Base-by-base conservation (phyloP, 2,888 invertebrate species). In the Chrysodeixis includens region DNA sequence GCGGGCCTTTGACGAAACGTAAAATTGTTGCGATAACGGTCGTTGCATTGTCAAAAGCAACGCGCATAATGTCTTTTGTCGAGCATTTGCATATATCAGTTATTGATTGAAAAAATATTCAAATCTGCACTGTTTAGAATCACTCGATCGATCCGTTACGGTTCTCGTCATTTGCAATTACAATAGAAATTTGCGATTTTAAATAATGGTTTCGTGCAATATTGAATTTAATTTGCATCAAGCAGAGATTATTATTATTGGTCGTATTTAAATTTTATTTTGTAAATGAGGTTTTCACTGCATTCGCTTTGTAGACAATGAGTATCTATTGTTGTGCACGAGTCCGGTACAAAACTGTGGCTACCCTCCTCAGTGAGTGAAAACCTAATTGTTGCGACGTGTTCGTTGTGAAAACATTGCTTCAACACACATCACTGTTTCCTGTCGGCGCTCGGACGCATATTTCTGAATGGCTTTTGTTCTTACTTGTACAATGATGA, bases 71-170 rank as follows among this genome's bases (percentile, higher is more conserved):
- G 87, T 90, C 86, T 90, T 89, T 89, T 87, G 83, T 84, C 66
- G 71, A 67, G 81, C 69, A 93, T 94, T 93, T 95, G 93, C 94
- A 95, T 94, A 93, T 90, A 92, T 93, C 92, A 90, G 91, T 93
- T 94, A 95, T 95, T 95, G 95, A 95, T 95, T 93, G 94, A 91
- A 93, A 93, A 92, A 93, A 93, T 93, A 95, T 95, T 95, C 86
- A 93, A 94, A 95, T 94, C 74, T 62, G 61, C 71, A 86, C 84
- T 88, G 90, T 92, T 93, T 91, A 87, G 84, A 90, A 83, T 86
- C 86, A 86, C 83, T 92, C 92, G 86, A 92, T 93, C 88, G 90
- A 91, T 94, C 90, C 93, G 93, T 93, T 92, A 94, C 90, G 93
- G 92, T 83, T 89, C 89, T 92, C 87, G 86, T 91, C 88, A 92